Conservation (phyloP, 1,140 invertebrate genomes). For the Hyphantria cunea region DNA sequence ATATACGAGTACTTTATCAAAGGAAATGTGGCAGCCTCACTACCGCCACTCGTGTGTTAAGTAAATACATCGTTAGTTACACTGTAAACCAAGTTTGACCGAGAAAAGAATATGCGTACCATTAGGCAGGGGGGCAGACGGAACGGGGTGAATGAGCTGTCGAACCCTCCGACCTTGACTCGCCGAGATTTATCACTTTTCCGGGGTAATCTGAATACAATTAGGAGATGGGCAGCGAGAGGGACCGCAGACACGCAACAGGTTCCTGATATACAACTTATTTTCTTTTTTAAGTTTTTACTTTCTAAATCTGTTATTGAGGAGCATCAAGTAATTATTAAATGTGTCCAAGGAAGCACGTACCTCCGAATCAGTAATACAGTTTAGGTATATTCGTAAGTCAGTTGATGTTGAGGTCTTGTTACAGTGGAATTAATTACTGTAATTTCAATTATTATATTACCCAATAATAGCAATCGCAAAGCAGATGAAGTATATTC, state of each 20-base stretch:
- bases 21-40: conserved; percentile 17
- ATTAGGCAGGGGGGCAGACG: conserved; percentile 63
- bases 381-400: too few species aligned
- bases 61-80: conserved; percentile 38
- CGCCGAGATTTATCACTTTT: conserved; percentile 75
- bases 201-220: conserved; percentile 74
- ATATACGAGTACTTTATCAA: conserved; percentile 10
- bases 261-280: conserved; percentile 35
- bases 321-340: background rate
- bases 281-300: conserved; percentile 17
- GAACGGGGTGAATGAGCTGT: conserved; percentile 70
- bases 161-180: conserved; percentile 78
- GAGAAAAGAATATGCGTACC: conserved; percentile 67
- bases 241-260: conserved; percentile 49
- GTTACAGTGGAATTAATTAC: too few species aligned
- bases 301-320: conserved; percentile 18
- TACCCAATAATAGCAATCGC: too few species aligned
- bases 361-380: too few species aligned
- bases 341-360: too few species aligned
- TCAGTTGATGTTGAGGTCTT: too few species aligned
- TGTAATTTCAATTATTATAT: too few species aligned
- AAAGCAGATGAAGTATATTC: too few species aligned
- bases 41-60: conserved; percentile 18
- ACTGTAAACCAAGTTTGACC: conserved; percentile 37
- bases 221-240: conserved; percentile 60